Base-by-base conservation (phyloP, 2,797 vertebrate species). In the Falco novaeseelandiae region DNA sequence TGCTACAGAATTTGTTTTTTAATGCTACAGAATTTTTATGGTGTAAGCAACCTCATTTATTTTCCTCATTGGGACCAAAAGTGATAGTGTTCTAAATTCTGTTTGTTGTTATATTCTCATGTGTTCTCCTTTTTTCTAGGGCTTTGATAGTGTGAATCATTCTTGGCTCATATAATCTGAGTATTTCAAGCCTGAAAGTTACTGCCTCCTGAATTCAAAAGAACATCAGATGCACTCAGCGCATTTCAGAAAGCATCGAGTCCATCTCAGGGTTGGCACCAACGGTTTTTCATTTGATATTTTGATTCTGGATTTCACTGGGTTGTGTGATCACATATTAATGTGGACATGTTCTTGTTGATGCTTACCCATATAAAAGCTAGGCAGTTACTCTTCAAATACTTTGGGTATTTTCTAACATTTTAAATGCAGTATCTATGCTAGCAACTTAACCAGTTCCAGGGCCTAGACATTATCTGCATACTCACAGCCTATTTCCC, bases 111-210 rank as follows among this genome's bases (percentile, higher is more conserved):
- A 58, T 66, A 82, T 46, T 86, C 66, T 92, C 38, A 38, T 87
- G 54, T 69, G 29, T 81, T 93, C 62, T 95, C 23, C 12, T 74
- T 89, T 82, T 77, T 87, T 58, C 34, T 87, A 52, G 30, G 51
- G n/a, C 65, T 84, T 92, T 93, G 74, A 79, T 82, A 69, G 10
- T 67, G 19, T 96, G 93, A 97, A 76, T 97, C 92, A 92, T 92
- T 90, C 82, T 91, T 96, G 92, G 84, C 79, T 96, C 25, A 87
- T 69, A 21, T 2, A 61, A 18, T 57, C 69, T 82, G 61, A 93
- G 29, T 77, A 80, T 87, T 94, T 93, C 84, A 89, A 91, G 69
- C 87, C 82, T 94, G 89, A 95, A 81, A 93, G 62, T 34, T 87
- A 86, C 61, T 61, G 71, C 57, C 49, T 93, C 52, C 20, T 30